Conservation (phyloP, 2,113 vertebrate genomes). For the Phyllostomus discolor region DNA sequence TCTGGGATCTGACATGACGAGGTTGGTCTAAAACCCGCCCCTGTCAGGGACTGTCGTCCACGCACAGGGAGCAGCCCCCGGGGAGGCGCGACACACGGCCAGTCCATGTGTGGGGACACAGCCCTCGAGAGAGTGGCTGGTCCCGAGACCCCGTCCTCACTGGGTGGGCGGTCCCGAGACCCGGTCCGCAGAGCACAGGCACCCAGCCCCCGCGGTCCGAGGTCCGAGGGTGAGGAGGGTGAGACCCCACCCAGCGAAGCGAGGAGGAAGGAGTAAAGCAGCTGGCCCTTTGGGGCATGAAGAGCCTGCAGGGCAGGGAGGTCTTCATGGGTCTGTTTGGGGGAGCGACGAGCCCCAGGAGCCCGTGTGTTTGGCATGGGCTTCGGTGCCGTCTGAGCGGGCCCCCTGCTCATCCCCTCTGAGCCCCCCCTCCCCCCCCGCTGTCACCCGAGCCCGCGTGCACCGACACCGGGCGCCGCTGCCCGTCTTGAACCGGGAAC, state of each 20-base stretch:
- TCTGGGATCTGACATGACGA: neutral
- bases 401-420: neutral
- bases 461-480: too few relatives aligned
- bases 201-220: too few relatives aligned
- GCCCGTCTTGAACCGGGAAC: accelerated
- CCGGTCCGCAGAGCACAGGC: too few relatives aligned
- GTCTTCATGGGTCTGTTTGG: neutral
- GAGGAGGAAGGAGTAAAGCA: neutral
- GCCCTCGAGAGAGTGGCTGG: neutral
- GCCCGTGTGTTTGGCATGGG: accelerated
- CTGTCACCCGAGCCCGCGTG: neutral
- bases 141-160: neutral
- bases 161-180: neutral
- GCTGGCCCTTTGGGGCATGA: neutral
- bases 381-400: too few relatives aligned
- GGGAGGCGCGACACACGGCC: neutral
- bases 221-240: too few relatives aligned
- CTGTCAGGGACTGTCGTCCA: neutral
- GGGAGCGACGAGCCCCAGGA: neutral
- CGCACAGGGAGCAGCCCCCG: too few relatives aligned
- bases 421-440: too few relatives aligned
- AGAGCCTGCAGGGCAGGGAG: neutral
- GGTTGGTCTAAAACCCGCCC: neutral
- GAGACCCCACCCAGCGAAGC: neutral
- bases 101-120: neutral